These are phyloP conservation scores for Thysanoteuthis rhombus DNA, from an alignment of 2,888 invertebrate genomes.

Conservation along the genomic window DNA sequence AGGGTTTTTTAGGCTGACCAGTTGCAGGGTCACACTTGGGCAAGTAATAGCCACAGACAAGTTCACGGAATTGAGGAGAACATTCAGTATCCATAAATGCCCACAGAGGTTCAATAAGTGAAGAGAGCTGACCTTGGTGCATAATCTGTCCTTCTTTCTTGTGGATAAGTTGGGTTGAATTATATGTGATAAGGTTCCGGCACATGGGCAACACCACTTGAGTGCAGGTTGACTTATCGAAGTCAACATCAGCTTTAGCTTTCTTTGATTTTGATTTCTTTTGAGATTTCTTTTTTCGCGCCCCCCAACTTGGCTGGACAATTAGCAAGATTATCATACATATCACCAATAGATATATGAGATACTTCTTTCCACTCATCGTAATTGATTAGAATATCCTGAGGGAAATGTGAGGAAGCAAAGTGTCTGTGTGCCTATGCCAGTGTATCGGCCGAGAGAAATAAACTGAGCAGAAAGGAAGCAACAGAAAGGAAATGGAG, in stretches of 20 bases:
- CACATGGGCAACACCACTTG: constrained; percentile 57
- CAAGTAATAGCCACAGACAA: constrained; percentile 52
- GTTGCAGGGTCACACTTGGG: constrained; percentile 46
- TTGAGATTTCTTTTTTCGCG: background rate
- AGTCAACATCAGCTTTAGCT: background rate
- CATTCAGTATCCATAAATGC: constrained; percentile 55
- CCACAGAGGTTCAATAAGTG: constrained; percentile 50
- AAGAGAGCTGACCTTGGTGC: constrained; percentile 46
- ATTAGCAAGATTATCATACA: background rate
- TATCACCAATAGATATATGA: background rate
- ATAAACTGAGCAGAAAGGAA: background rate
- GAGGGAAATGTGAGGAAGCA: background rate
- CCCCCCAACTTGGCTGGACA: background rate
- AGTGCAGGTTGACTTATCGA: constrained; percentile 36
- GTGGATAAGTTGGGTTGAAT: constrained; percentile 52
- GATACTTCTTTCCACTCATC: background rate
- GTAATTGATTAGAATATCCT: background rate
- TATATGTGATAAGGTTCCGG: constrained; percentile 50
- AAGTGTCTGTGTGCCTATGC: background rate
- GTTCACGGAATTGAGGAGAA: constrained; percentile 50
- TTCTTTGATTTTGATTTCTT: background rate
- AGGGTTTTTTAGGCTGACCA: constrained; percentile 40
- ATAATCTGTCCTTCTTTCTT: constrained; percentile 49
- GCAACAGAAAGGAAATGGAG: too few species aligned
- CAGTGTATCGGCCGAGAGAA: background rate